Base-by-base conservation (phyloP, 1,140 invertebrate genomes). In the Choristoneura fumiferana region DNA sequence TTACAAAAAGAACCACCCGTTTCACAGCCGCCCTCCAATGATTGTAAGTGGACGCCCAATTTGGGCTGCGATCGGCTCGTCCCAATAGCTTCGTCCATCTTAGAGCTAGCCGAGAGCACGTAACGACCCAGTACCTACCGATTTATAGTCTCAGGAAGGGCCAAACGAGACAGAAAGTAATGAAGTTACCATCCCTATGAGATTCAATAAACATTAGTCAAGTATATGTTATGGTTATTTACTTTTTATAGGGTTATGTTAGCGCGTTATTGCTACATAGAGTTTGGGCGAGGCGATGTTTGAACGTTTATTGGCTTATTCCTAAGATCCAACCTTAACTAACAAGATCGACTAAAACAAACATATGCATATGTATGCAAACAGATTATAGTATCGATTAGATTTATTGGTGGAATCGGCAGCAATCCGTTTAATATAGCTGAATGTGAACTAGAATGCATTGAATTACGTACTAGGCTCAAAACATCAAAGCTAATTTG, bases 181-280 rank as follows among this genome's bases (percentile, higher is more conserved):
- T 33, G 18, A 49, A 49, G 14, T 49, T 29, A 18, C 43, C 43
- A 49, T 22, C 43, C 43, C 18, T 29, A 29, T 18, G 43, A 49
- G 14, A 49, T 49, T 49, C 43, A 49, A 49, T 49, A 49, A 49
- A 17, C 43, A 49, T 49, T 49, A 49, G 43, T 49, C 43, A 49
- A 17, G 22, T 49, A 14, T 37, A 37, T 37, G 43, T 49, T 49
- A 49, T 18, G 6, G 43, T 13, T 49, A 49, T 33, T 33, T 29
- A 29, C 18, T 49, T 12, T 49, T 33, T 33, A 49, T 49, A 49
- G 43, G 43, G 10, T 49, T 22, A n/a, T 49, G 17, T 29, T 49
- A 49, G 22, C 18, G 43, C 2, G 22, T 49, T 49, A 49, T 29
- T 45, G 43, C 43, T 49, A 43, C 22, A 4, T 49, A n/a, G 43